Percentiles rank a stretch among this genome's conserved stretches.
Conservation (phyloP, 1,140 invertebrate species). For the Macrostomum lignano region DNA sequence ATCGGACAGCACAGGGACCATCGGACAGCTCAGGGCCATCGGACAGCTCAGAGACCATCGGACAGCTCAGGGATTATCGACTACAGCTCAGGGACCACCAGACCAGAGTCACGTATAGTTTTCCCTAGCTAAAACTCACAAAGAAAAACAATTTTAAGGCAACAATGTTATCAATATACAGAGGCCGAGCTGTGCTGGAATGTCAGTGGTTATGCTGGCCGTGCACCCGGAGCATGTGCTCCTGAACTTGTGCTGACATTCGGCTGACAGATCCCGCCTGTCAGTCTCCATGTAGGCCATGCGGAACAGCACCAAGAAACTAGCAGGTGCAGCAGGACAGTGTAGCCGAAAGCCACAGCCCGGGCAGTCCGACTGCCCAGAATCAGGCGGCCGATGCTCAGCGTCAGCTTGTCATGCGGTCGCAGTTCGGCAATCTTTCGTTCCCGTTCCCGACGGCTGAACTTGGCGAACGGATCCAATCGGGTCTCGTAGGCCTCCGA, state of each 20-base stretch:
- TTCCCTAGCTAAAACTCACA: too few relatives aligned
- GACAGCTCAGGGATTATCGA: too few relatives aligned
- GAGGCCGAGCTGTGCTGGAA: too few relatives aligned
- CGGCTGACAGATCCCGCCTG: slow-evolving; percentile 22
- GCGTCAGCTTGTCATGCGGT: slow-evolving; percentile 7
- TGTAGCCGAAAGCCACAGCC: slow-evolving; percentile 30
- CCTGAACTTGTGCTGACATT: slow-evolving; percentile 26
- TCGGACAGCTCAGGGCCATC: too few relatives aligned
- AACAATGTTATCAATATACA: too few relatives aligned
- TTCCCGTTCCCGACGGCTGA: slow-evolving; percentile 9
- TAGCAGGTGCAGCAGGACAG: slow-evolving; percentile 29
- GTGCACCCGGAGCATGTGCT: too few relatives aligned
- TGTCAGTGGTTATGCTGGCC: too few relatives aligned
- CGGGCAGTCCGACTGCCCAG: slow-evolving; percentile 26
- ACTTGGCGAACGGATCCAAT: slow-evolving; percentile 20
- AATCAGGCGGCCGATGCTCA: slow-evolving; percentile 18
- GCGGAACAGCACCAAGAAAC: slow-evolving; percentile 31
- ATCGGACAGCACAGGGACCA: too few relatives aligned
- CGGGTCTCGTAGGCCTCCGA: slow-evolving; percentile 18
- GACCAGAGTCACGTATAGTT: too few relatives aligned
- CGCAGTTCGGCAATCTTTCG: slow-evolving; percentile 3
- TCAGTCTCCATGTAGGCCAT: slow-evolving; percentile 27
- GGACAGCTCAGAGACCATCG: too few relatives aligned
- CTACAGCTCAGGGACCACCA: too few relatives aligned
- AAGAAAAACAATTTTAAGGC: too few relatives aligned